Evolutionary conservation across 2,797 vertebrate genomes (phyloP).

Genomic region (Brachymystax lenok): DNA sequence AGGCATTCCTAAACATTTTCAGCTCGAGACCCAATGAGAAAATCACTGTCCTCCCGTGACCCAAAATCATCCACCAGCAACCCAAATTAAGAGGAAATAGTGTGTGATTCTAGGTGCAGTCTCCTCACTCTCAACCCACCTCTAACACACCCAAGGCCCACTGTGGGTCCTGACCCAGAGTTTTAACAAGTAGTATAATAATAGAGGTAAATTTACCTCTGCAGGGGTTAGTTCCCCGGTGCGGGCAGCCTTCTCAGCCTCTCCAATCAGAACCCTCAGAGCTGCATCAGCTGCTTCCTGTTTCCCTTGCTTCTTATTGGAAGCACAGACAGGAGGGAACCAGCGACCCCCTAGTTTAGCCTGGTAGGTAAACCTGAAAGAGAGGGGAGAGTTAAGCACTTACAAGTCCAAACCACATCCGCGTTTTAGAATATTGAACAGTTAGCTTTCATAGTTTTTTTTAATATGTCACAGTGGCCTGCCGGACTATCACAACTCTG

Average conservation of each 20-base stretch:
- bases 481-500: background rate
- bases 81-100: too few relatives aligned
- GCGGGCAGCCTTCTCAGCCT: constrained; percentile 86
- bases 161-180: too few relatives aligned
- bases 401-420: background rate
- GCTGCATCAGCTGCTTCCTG: constrained; percentile 95
- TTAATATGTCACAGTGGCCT: background rate
- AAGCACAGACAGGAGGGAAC: constrained; percentile 93
- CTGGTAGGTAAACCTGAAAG: constrained; percentile 91
- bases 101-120: too few relatives aligned
- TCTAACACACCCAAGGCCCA: too few relatives aligned
- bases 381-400: background rate
- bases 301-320: constrained; percentile 96
- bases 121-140: too few relatives aligned
- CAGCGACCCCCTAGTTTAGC: constrained; percentile 96
- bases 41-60: too few relatives aligned
- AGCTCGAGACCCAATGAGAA: too few relatives aligned
- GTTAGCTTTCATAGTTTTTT: too few relatives aligned
- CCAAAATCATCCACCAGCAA: too few relatives aligned
- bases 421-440: background rate
- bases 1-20: too few relatives aligned
- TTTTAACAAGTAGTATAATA: background rate
- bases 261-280: constrained; percentile 90
- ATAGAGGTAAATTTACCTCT: constrained; percentile 52
- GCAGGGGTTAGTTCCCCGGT: constrained; percentile 78